phyloP scores from a whole-genome alignment of 1,140 invertebrate genomes.

The Drosophila ananassae region DNA sequence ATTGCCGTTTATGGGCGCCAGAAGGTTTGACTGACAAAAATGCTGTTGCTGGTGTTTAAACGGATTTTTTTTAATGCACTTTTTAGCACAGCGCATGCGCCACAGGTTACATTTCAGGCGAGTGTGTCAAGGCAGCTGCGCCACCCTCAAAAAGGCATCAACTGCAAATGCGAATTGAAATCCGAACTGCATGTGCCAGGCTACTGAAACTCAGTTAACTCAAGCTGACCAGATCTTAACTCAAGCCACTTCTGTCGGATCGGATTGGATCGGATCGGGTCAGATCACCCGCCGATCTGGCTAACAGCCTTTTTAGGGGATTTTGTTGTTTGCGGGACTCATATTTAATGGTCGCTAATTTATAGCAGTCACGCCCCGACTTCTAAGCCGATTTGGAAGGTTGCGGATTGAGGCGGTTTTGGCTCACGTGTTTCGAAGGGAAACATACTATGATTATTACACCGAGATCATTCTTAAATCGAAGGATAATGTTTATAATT shows the following conservation, averaged over 20 bases:
- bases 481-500: conserved; percentile 11
- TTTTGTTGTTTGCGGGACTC: conserved; percentile 61
- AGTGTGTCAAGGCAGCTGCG: conserved; percentile 70
- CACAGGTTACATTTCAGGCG: conserved; percentile 77
- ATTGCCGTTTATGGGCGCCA: conserved; percentile 73
- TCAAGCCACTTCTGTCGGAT: conserved; percentile 1
- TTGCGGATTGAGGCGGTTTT: conserved; percentile 22
- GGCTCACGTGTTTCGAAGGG: conserved; percentile 29
- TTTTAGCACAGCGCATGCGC: conserved; percentile 64
- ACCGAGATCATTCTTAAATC: background rate
- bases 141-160: conserved; percentile 39
- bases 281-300: conserved; percentile 11
- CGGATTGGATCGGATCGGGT: conserved; percentile 4
- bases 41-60: conserved; percentile 10
- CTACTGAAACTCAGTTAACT: conserved; percentile 16
- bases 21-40: conserved; percentile 62
- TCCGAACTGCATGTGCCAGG: conserved; percentile 47
- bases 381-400: conserved; percentile 23
- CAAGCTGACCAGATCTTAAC: background rate
- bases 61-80: conserved; percentile 19
- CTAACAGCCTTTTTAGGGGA: conserved; percentile 66
- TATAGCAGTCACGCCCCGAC: conserved; percentile 52
- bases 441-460: background rate
- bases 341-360: conserved; percentile 77
- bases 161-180: conserved; percentile 36